Base-by-base conservation (phyloP, 2,888 invertebrate genomes). In the Nemotelus pantherinus region DNA sequence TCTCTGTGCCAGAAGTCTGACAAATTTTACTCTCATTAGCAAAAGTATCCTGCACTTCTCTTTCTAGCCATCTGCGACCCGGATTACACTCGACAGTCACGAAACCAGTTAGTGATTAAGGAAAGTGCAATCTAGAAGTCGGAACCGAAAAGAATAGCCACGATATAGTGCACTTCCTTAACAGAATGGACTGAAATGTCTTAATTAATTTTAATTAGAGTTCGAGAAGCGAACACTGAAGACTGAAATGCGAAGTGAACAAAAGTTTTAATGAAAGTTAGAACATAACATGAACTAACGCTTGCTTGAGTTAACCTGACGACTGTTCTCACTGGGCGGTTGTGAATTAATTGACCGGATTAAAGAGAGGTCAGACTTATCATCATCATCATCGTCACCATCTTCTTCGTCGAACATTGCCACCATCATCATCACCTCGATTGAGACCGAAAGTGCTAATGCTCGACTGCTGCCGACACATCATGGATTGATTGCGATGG, bases 201-300 rank as follows among this genome's bases (percentile, higher is more conserved):
- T 55, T 71, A 71, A 71, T 71, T 71, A 71, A 71, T 71, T 71
- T 53, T 57, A 71, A 71, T 71, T 71, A 71, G 71, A 9, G 0
- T 47, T 47, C n/a, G 47, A 65, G 47, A 47, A 65, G 2, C 2
- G 47, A 45, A 4, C 41, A 9, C 5, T 9, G 9, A 50, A 5
- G 5, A 7, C 5, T 7, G 50, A 7, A 50, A 9, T 7, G 50
- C 6, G 50, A 50, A 50, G 50, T 50, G 25, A 25, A 25, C 25
- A 25, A 25, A 25, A 9, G 50, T 9, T 50, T 9, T 50, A 50
- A 9, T 7, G 9, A 9, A 9, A 50, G 50, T 9, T 50, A 9
- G 9, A 50, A 50, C 9, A 7, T 50, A 50, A 5, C 50, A 9
- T 9, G 9, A 50, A 7, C 50, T 50, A 50, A 50, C 50, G 1